Evolutionary conservation across 2,113 vertebrate species (phyloP).

Genomic region (Fregata magnificens): DNA sequence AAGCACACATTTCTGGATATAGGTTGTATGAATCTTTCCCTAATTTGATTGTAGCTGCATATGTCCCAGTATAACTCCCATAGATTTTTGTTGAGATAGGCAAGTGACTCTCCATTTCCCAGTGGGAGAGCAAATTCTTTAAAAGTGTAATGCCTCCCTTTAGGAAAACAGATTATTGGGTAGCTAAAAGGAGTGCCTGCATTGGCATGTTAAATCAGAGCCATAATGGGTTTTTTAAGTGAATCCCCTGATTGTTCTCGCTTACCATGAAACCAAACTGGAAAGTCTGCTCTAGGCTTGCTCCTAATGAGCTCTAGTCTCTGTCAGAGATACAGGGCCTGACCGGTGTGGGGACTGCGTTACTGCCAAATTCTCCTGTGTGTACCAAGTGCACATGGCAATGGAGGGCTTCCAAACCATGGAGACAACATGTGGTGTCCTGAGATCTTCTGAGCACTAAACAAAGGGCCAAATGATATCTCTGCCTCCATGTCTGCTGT

Average conservation of each 20-base stretch:
- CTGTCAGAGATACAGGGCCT: neutral
- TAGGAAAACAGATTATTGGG: neutral
- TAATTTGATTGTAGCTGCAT: neutral
- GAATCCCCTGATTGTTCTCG: neutral
- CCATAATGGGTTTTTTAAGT: neutral
- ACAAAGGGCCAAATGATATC: neutral
- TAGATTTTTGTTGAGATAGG: neutral
- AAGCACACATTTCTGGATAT: neutral
- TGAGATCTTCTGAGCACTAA: neutral
- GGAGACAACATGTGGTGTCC: neutral
- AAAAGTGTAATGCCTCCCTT: neutral
- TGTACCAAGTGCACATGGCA: neutral
- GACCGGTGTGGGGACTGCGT: fast-evolving
- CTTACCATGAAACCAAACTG: neutral
- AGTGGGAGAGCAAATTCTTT: neutral
- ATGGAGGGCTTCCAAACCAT: neutral
- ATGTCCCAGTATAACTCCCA: neutral
- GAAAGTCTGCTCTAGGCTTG: neutral
- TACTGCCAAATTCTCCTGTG: neutral
- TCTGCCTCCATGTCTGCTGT: neutral
- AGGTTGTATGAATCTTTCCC: neutral
- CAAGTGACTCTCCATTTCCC: neutral
- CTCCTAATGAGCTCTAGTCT: neutral
- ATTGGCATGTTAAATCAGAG: neutral
- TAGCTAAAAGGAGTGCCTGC: neutral